Evolutionary conservation across 2,113 vertebrate genomes (phyloP).

Genomic region (Campylomormyrus numenius): DNA sequence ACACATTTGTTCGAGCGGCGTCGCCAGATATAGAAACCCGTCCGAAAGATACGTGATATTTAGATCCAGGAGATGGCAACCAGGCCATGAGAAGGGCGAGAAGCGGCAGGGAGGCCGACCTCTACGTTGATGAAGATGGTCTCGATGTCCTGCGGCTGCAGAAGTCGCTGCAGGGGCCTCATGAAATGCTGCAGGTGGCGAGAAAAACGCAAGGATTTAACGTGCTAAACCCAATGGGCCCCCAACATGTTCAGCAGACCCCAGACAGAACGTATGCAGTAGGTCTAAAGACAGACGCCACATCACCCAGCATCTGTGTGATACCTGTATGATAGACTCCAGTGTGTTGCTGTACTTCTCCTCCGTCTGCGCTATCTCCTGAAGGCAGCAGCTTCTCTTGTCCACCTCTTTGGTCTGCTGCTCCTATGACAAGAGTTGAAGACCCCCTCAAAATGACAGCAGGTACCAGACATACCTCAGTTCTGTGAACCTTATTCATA

Average conservation of each 20-base stretch:
- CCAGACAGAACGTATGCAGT: not conserved
- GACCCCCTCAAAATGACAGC: too few species aligned
- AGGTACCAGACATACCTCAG: not conserved
- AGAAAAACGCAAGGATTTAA: not conserved
- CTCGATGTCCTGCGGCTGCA: constrained; percentile 7
- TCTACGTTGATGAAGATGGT: constrained; percentile 1
- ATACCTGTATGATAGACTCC: constrained; percentile 77
- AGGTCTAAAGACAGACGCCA: not conserved
- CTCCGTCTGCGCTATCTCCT: constrained; percentile 80
- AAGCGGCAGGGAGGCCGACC: not conserved
- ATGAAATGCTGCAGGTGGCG: not conserved
- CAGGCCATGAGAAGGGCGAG: not conserved
- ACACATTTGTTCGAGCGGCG: not conserved
- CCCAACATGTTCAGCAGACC: not conserved
- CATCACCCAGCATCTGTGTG: not conserved
- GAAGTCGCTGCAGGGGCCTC: constrained; percentile 1
- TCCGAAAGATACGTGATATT: not conserved
- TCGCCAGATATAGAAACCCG: not conserved
- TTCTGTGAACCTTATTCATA: not conserved
- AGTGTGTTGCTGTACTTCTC: constrained; percentile 81
- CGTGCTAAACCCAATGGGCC: not conserved
- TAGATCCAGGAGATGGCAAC: not conserved
- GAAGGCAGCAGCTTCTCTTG: constrained; percentile 78
- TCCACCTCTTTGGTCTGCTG: constrained; percentile 70
- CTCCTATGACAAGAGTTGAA: constrained; percentile 30